Conservation (phyloP, 2,797 vertebrate species). For the Thripadectes ignobilis region DNA sequence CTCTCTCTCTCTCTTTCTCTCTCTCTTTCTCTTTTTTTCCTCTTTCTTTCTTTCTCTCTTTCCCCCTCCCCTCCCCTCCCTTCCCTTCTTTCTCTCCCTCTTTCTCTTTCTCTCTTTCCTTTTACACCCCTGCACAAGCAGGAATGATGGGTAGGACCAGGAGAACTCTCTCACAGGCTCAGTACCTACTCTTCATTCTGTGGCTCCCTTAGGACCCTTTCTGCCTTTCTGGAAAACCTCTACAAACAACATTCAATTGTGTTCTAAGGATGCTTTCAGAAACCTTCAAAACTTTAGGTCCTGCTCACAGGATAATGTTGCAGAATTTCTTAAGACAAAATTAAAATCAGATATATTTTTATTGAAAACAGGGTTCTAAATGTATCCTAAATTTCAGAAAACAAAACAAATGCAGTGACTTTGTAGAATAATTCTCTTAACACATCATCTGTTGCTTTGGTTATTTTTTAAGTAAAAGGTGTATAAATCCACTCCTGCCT, state of each 20-base stretch:
- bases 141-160: background rate
- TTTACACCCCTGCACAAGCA: background rate
- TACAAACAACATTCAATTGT: background rate
- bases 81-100: too few species aligned
- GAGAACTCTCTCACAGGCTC: accelerated
- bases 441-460: background rate
- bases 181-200: background rate
- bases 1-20: too few species aligned
- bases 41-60: too few species aligned
- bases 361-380: background rate
- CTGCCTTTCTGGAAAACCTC: background rate
- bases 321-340: background rate
- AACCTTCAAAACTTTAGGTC: background rate
- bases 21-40: too few species aligned
- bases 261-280: background rate
- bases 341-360: background rate
- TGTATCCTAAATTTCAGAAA: background rate
- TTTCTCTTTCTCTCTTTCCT: background rate
- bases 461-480: background rate
- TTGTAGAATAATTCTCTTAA: background rate
- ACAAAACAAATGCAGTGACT: background rate
- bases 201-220: background rate
- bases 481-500: background rate
- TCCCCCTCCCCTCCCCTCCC: too few species aligned
- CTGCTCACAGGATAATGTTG: background rate